Evolutionary conservation across 2,113 vertebrate genomes (phyloP).

Genomic region (Ramphastos sulfuratus): DNA sequence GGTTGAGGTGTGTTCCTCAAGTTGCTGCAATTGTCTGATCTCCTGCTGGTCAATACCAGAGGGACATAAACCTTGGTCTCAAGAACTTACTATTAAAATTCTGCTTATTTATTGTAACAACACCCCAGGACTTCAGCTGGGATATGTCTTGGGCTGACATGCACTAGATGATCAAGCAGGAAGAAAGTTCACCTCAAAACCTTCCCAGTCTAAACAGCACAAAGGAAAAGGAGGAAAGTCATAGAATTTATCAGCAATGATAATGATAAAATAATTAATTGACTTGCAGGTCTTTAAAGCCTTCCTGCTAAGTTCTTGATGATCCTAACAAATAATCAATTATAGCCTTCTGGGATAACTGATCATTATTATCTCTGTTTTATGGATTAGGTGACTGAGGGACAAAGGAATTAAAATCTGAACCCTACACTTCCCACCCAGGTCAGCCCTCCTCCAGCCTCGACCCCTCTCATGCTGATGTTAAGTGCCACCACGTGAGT

Average conservation of each 20-base stretch:
- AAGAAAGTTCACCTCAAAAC: rapidly evolving
- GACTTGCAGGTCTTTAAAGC: conserved; percentile 7
- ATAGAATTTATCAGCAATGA: background rate
- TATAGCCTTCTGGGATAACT: conserved; percentile 9
- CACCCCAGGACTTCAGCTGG: background rate
- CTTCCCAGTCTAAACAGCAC: background rate
- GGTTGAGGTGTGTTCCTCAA: background rate
- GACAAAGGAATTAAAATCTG: background rate
- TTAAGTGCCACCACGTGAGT: background rate
- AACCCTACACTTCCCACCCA: background rate
- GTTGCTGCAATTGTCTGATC: background rate
- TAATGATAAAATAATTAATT: conserved; percentile 21
- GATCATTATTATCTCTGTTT: background rate
- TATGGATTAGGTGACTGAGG: conserved; percentile 6
- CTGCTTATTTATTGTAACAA: background rate
- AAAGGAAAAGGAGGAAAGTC: background rate
- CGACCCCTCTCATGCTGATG: rapidly evolving
- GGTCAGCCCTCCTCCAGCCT: background rate
- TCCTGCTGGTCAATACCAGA: background rate
- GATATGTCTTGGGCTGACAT: rapidly evolving
- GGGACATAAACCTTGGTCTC: background rate
- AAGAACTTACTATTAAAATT: background rate
- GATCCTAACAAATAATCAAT: conserved; percentile 46
- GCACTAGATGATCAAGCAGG: background rate
- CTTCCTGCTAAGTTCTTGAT: background rate